Base-by-base conservation (phyloP, 2,113 vertebrate genomes). In the Parotia lawesii region DNA sequence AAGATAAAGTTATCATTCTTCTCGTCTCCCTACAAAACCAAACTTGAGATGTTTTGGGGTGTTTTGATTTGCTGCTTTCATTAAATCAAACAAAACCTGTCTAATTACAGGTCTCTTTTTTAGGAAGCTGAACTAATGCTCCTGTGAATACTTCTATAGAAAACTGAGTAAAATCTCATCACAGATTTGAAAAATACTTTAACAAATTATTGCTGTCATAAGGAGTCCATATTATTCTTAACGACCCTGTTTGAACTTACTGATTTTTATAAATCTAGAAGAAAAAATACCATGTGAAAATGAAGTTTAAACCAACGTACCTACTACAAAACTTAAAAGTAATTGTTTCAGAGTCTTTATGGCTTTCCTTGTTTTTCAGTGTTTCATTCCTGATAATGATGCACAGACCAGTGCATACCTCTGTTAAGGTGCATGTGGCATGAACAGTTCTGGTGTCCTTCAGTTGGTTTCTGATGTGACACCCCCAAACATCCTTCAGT, bases 361-460 rank as follows among this genome's bases (percentile, higher is more conserved):
- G 47, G 23, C 6, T 78, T 70, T 84, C 35, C 35, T 45, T 50
- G 20, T 17, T 50, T 87, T 53, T 44, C n/a, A 79, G 28, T 33
- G 37, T 22, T 75, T 56, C 40, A 35, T 48, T 69, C 29, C n/a
- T 65, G 20, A 66, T 40, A 91, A 44, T n/a, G 15, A 69, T 3
- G 16, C n/a, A 76, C 7, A 2, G 29, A 86, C 60, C 9, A 62
- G 44, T 9, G 47, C 35, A 67, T 17, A 86, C 71, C 64, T 47
- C 19, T 61, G 10, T 69, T 73, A 50, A 53, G 9, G 28, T 48
- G 12, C 1, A 3, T 5, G 15, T 48, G 44, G 44, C 23, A 56
- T 0, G 0, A 58, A n/a, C 16, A 87, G 25, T 28, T 78, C 31
- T 58, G 6, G 2, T 62, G 42, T 51, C 48, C n/a, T 74, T 66